Evolutionary conservation across 2,797 vertebrate species (phyloP).

Genomic region (Graptemys geographica): DNA sequence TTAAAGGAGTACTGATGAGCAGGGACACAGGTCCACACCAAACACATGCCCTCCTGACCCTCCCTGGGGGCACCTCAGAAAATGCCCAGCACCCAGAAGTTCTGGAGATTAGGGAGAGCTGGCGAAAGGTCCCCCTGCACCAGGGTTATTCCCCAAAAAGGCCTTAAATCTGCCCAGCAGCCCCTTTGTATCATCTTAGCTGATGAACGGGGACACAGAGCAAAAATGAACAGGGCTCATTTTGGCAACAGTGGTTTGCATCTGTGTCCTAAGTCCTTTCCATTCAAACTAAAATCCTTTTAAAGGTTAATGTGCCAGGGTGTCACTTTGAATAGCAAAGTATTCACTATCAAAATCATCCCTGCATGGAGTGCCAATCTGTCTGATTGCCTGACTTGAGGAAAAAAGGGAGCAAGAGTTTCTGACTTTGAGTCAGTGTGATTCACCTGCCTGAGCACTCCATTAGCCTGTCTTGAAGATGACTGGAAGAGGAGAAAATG

Average conservation of each 20-base stretch:
- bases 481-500: background rate
- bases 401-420: background rate
- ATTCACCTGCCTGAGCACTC: background rate
- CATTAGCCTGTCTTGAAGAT: background rate
- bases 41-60: background rate
- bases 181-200: background rate
- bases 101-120: constrained; percentile 3
- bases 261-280: background rate
- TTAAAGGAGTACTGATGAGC: background rate
- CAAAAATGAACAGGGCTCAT: too few species aligned
- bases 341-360: too few species aligned
- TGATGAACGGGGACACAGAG: background rate
- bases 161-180: background rate
- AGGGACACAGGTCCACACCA: background rate
- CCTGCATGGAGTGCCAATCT: background rate
- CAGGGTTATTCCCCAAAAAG: background rate
- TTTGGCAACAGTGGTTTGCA: background rate
- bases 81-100: background rate
- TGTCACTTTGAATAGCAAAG: too few species aligned
- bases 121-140: background rate
- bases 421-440: background rate
- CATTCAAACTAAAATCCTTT: too few species aligned
- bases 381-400: background rate
- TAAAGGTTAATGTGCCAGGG: too few species aligned
- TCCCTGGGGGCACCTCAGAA: accelerated